Base-by-base conservation (phyloP, 1,140 invertebrate species). In the Hycleus phaleratus region DNA sequence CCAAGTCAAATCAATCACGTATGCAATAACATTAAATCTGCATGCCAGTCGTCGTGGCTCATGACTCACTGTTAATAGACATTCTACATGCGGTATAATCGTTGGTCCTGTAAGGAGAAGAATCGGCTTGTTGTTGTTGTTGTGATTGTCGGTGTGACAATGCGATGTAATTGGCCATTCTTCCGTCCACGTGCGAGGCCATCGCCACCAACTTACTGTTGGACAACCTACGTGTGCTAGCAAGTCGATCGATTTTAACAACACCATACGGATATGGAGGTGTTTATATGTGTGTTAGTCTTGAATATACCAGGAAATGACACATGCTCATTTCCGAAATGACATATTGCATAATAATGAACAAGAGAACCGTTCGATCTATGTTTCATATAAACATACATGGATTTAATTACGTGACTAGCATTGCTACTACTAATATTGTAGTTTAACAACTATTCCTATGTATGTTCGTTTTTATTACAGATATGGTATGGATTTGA, bases 401-500 rank as follows among this genome's bases (percentile, higher is more conserved):
- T 32, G 32, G 32, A 32, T 32, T 32, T 32, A 32, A 32, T 32
- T 32, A 32, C 32, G 32, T 32, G 32, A 32, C 32, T 32, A 32
- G 32, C 32, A 32, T 32, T 32, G 3, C 7, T 32, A 32, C 32
- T 7, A 32, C 32, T 1, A 32, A 32, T 7, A 32, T 32, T 32
- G 32, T 32, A 32, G 32, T 32, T 32, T 32, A 32, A 32, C 32
- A 32, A 32, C 32, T 5, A 32, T 32, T 32, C 7, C 32, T 4
- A 32, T 32, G 32, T 32, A 32, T 2, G 32, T 32, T 32, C 32
- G 32, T 32, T 32, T 32, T 68, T 65, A 66, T 84, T 82, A 12
- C 81, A 93, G 91, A 65, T 94, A 93, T 71, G 90, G 89, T 57
- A 89, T 94, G 85, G 90, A 93, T 74, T 77, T 93, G 56, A 93